Evolutionary conservation across 1,140 invertebrate species (phyloP).

Genomic region (Drosophila sp.): DNA sequence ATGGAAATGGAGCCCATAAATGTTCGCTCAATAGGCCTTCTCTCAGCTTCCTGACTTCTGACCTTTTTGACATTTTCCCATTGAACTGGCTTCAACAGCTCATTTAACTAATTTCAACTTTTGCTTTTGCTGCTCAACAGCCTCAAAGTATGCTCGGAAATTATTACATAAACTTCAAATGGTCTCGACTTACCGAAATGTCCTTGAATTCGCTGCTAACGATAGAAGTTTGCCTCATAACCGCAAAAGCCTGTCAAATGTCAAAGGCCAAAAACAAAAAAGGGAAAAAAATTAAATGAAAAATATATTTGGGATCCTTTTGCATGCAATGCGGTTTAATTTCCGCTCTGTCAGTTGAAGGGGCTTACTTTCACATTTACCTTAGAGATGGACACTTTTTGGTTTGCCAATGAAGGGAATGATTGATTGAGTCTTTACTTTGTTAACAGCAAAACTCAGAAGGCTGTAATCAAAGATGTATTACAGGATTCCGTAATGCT

Average conservation of each 20-base stretch:
- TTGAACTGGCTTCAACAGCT: constrained; percentile 21
- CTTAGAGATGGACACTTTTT: not conserved
- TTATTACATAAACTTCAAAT: not conserved
- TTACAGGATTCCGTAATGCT: too few relatives aligned
- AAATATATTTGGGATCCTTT: not conserved
- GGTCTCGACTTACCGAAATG: constrained; percentile 18
- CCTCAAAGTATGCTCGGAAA: not conserved
- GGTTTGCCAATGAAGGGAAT: not conserved
- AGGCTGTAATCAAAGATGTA: not conserved
- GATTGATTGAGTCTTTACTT: not conserved
- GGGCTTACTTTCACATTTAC: not conserved
- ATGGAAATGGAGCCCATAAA: too few relatives aligned
- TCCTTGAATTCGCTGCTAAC: constrained; percentile 32
- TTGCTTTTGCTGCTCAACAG: not conserved
- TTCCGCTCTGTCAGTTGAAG: constrained; percentile 37
- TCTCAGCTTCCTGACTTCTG: not conserved
- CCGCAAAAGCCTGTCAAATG: constrained; percentile 41
- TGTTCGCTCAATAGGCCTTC: not conserved
- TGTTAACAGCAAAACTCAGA: too few relatives aligned
- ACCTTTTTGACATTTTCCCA: not conserved
- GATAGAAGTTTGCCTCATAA: constrained; percentile 16
- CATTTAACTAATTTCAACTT: constrained; percentile 8
- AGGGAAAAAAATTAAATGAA: not conserved
- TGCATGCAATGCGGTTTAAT: constrained; percentile 25
- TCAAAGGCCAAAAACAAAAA: constrained; percentile 39